Evolutionary conservation across 1,140 invertebrate species (phyloP).

Genomic region (Copidosoma floridanum): DNA sequence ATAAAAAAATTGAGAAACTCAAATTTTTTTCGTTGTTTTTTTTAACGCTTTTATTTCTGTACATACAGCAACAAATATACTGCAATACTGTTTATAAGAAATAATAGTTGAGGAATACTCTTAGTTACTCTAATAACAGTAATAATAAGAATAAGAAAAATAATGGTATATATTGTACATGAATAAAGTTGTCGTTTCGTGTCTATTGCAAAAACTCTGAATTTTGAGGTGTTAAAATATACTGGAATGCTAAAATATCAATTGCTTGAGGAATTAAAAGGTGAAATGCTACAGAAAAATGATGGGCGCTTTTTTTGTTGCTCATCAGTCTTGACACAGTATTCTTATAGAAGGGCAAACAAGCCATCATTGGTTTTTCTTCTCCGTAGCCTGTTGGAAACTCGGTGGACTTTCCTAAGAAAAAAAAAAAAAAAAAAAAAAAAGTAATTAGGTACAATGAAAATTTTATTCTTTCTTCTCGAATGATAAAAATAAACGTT

Average conservation of each 20-base stretch:
- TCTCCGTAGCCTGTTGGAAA: conserved; percentile 65
- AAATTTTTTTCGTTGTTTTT: neutral
- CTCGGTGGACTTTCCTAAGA: conserved; percentile 74
- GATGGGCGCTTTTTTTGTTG: conserved; percentile 25
- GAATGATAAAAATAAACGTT: conserved; percentile 11
- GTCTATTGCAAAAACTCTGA: no score
- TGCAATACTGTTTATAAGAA: conserved; percentile 23
- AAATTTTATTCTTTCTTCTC: neutral
- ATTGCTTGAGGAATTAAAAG: conserved; percentile 21
- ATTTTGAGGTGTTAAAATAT: conserved; percentile 19
- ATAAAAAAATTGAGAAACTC: conserved; percentile 3
- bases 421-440: conserved; percentile 17
- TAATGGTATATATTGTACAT: no score
- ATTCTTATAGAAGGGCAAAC: neutral
- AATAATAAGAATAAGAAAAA: neutral
- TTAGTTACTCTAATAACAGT: conserved; percentile 7
- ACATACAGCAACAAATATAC: conserved; percentile 13
- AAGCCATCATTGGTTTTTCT: conserved; percentile 57
- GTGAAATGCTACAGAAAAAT: conserved; percentile 29
- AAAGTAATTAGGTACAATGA: conserved; percentile 6
- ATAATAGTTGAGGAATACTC: conserved; percentile 12
- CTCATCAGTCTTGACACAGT: conserved; percentile 13
- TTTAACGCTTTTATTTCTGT: conserved; percentile 13
- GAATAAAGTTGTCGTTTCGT: no score
- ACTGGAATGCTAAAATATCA: conserved; percentile 18